Evolutionary conservation across 2,113 vertebrate genomes (phyloP).

Genomic region (Elachura formosa): DNA sequence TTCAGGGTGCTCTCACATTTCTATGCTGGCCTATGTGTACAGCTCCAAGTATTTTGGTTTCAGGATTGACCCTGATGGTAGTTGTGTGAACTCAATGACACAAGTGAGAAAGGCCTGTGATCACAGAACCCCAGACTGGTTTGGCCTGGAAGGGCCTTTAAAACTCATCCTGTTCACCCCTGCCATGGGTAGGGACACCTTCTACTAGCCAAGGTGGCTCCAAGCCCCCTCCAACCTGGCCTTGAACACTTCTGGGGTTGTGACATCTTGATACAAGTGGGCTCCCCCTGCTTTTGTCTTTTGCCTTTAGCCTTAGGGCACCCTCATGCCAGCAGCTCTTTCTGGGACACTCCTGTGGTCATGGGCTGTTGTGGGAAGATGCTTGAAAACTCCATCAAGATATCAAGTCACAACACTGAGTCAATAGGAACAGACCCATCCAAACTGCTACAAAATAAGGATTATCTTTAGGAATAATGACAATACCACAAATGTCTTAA

Average conservation of each 20-base stretch:
- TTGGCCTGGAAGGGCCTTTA: neutral
- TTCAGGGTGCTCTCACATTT: neutral
- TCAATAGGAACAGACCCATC: neutral
- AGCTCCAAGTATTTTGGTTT: neutral
- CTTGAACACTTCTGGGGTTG: neutral
- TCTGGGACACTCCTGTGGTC: neutral
- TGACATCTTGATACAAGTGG: neutral
- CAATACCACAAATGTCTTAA: neutral
- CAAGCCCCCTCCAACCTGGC: fast-evolving
- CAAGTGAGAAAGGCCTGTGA: neutral
- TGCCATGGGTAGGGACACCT: neutral
- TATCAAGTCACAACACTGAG: neutral
- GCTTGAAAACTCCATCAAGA: neutral
- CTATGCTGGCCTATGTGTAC: fast-evolving
- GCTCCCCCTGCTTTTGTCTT: neutral
- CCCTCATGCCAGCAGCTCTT: neutral
- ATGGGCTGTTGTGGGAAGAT: neutral
- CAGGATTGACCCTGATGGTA: neutral
- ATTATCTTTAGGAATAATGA: neutral
- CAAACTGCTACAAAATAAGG: neutral
- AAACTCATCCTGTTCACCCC: neutral
- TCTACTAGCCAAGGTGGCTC: neutral
- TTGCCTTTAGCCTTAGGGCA: neutral
- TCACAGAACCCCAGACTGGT: neutral
- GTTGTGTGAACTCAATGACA: too few relatives aligned